Evolutionary conservation across 53 echinoderm and acorn worm species (phyloP).

Genomic region (Apostichopus leukothele): DNA sequence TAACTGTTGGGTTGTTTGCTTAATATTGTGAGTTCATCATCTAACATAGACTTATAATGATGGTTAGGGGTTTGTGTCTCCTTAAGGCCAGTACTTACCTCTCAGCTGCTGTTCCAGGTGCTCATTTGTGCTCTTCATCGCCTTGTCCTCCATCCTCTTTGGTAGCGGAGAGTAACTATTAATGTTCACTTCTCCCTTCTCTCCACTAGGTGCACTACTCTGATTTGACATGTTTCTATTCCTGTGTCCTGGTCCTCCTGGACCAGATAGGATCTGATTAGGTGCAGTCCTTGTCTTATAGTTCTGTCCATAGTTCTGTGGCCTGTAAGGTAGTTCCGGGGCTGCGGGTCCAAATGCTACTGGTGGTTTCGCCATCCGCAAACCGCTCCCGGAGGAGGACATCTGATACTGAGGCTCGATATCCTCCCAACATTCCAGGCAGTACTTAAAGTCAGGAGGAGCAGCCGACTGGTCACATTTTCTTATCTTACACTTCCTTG

Average conservation of each 20-base stretch:
- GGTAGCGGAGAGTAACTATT: not conserved
- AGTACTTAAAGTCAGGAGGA: constrained; percentile 59
- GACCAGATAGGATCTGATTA: not conserved
- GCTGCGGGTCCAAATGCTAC: not conserved
- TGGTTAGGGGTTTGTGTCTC: too few species aligned
- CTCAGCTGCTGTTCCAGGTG: not conserved
- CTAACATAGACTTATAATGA: too few species aligned
- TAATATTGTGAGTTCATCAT: too few species aligned
- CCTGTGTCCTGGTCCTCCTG: not conserved
- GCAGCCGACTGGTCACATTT: constrained; percentile 61
- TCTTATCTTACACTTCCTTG: constrained; percentile 52
- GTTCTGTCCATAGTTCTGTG: not conserved
- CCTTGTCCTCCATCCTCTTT: not conserved
- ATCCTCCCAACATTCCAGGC: constrained; percentile 56
- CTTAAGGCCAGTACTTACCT: not conserved
- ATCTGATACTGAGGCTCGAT: constrained; percentile 28
- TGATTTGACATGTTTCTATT: not conserved
- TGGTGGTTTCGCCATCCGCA: not conserved
- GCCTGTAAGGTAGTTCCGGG: not conserved
- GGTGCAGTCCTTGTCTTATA: not conserved
- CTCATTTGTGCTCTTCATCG: not conserved
- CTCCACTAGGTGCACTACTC: not conserved
- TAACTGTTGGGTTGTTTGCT: too few species aligned
- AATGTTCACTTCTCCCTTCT: not conserved
- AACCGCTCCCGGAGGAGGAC: not conserved